phyloP scores from a whole-genome alignment of 1,140 invertebrate species.

The Apocrypta bakeri region DNA sequence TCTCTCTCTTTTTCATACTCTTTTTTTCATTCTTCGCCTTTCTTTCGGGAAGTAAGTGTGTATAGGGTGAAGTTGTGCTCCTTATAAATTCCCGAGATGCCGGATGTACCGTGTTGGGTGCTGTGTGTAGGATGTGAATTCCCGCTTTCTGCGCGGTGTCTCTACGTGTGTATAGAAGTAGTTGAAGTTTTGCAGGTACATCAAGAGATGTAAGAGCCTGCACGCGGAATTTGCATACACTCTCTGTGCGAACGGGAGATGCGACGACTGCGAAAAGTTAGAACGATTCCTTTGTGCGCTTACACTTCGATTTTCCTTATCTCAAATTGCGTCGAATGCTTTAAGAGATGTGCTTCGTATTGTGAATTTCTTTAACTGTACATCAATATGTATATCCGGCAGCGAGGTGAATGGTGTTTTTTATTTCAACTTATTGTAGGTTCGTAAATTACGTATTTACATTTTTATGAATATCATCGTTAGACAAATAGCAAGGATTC shows the following conservation, averaged over 20 bases:
- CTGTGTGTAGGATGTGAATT: background rate
- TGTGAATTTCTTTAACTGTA: too few species aligned
- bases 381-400: too few species aligned
- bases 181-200: too few species aligned
- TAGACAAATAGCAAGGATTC: too few species aligned
- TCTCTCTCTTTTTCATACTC: slow-evolving; percentile 16
- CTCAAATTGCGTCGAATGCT: background rate
- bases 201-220: too few species aligned
- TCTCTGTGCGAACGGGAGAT: background rate
- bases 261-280: background rate
- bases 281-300: background rate
- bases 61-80: background rate
- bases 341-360: background rate
- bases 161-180: background rate
- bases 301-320: background rate
- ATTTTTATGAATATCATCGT: too few species aligned
- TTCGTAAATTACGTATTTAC: too few species aligned
- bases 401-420: too few species aligned
- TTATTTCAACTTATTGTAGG: too few species aligned
- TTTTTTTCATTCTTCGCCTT: background rate
- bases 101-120: background rate
- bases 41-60: background rate
- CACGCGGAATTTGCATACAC: background rate
- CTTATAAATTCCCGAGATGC: background rate
- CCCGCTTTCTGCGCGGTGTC: background rate